Evolutionary conservation across 2,113 vertebrate species (phyloP).

Genomic region (Oenanthe melanoleuca): DNA sequence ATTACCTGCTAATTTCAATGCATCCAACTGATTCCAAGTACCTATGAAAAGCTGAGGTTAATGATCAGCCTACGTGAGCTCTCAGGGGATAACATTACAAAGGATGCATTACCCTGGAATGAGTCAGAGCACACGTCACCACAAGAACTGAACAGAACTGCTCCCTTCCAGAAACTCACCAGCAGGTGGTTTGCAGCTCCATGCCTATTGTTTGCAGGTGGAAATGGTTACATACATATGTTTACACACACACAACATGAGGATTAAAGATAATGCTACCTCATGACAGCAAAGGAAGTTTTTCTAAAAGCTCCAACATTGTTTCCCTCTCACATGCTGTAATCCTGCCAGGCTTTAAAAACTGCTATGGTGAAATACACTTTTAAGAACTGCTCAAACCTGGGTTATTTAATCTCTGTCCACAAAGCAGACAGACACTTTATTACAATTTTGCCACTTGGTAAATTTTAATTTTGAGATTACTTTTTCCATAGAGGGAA

Average conservation of each 20-base stretch:
- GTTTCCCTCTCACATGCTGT: background rate
- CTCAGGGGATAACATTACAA: background rate
- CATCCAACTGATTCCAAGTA: background rate
- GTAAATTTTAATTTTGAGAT: background rate
- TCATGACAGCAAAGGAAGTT: slow-evolving; percentile 51
- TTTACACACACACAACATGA: slow-evolving; percentile 20
- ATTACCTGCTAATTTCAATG: background rate
- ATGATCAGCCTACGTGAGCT: background rate
- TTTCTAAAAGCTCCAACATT: slow-evolving; percentile 23
- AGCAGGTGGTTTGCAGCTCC: slow-evolving; percentile 51
- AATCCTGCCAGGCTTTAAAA: slow-evolving; percentile 17
- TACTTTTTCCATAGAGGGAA: background rate
- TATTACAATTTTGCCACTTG: background rate
- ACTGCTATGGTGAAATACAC: background rate
- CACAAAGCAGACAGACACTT: background rate
- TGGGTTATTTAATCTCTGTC: background rate
- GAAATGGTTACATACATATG: background rate
- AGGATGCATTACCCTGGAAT: background rate
- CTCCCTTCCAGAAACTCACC: slow-evolving; percentile 31
- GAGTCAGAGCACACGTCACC: background rate
- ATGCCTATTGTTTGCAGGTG: slow-evolving; percentile 45
- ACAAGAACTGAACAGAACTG: background rate
- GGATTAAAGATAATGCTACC: slow-evolving; percentile 32
- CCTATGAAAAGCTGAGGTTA: background rate
- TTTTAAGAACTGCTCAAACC: background rate